Evolutionary conservation across 2,113 vertebrate genomes (phyloP).

Genomic region (Brevimyrus niger): DNA sequence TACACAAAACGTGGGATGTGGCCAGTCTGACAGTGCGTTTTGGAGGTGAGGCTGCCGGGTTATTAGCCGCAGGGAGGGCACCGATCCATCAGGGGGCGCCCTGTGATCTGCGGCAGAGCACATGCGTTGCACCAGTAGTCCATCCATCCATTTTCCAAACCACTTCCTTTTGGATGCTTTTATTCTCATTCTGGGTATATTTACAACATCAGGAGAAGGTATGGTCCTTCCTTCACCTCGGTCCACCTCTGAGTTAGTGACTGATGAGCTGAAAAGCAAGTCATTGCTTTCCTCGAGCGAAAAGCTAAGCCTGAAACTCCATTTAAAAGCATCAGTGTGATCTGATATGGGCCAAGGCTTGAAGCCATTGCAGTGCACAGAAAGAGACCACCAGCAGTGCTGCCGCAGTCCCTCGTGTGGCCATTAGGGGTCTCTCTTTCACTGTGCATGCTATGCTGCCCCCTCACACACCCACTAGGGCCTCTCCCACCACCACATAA

Average conservation of each 20-base stretch:
- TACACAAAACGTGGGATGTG: too few relatives aligned
- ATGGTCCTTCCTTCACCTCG: neutral
- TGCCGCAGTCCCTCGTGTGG: conserved; percentile 39
- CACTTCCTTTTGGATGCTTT: neutral
- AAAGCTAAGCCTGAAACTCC: neutral
- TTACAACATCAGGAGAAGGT: neutral
- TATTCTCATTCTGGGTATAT: neutral
- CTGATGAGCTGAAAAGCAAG: neutral
- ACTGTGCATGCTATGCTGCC: conserved; percentile 35
- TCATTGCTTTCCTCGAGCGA: neutral
- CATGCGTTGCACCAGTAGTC: neutral
- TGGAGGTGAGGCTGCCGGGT: neutral
- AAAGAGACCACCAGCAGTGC: neutral
- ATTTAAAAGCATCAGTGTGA: neutral
- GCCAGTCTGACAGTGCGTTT: neutral
- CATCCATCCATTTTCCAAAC: neutral
- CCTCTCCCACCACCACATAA: conserved; percentile 38
- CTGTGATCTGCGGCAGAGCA: neutral
- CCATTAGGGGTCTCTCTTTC: conserved; percentile 62
- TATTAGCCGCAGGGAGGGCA: neutral
- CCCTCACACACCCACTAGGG: conserved; percentile 29
- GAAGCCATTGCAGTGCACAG: neutral
- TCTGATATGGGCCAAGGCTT: neutral
- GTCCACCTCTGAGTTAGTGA: neutral
- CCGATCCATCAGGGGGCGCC: neutral